Evolutionary conservation across 2,113 vertebrate genomes (phyloP), one percentile per base, ranked within the genome.

Genomic region (Sinocyclocheilus grahami): DNA sequence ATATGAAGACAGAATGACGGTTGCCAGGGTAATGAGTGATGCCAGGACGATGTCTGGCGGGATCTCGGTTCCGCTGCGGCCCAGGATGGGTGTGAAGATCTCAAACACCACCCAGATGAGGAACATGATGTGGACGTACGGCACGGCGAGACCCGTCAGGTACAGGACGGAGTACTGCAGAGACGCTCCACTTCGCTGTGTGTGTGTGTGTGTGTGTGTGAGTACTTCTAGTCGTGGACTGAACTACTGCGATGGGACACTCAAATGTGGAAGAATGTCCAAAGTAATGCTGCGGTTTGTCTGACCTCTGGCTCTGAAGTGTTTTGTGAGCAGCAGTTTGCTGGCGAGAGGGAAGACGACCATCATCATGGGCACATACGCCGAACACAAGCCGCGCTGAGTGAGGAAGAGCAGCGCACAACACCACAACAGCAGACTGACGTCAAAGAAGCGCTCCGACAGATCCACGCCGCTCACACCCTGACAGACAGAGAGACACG

Each of bases 61-160:
- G 48, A 98, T 97, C 93, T 99, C 97, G 0, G 98, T 97, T 83
- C 98, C 98, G n/a, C 97, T 98, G 84, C 98, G 97, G 9, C 98
- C 98, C 92, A 99, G 95, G 85, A 99, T 98, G 82, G 98, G 98
- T 0, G 96, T 96, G 89, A 99, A 98, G 94, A 99, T 98, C 93
- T 99, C 98, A 93, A 99, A 99, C 53, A 98, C 95, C 46, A 97
- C 95, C 97, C 98, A 99, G 89, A 97, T 96, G 83, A 99, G 95
- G 89, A 99, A 99, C 90, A 97, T 92, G 85, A 96, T 93, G 90
- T 98, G 97, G 14, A 98, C 75, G 20, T 99, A 97, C 0, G 98
- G 98, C 90, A 97, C 39, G 58, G 96, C 95, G 94, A 99, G 95
- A 42, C 97, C 98, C 87, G 96, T 51, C 88, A 99, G 90, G 86